A percentile compares a stretch with the other conserved stretches of the same genome.
Evolutionary conservation across 2,888 invertebrate genomes (phyloP).

Genomic region (Frankliniella fusca): DNA sequence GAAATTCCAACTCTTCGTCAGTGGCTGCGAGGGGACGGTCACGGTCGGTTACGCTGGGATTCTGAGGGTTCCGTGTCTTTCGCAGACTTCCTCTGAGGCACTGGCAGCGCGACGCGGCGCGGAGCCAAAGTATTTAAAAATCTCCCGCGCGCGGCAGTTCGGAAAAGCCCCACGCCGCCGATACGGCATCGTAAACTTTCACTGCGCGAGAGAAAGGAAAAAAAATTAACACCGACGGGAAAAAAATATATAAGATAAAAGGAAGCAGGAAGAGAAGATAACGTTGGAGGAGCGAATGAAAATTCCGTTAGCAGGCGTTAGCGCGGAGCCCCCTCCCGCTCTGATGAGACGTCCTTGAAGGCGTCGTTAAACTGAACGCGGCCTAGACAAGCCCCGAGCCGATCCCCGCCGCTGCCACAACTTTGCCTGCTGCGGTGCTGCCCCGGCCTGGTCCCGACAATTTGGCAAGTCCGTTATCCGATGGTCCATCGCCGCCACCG

Average conservation of each 20-base stretch:
- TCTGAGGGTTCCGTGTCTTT: too few relatives aligned
- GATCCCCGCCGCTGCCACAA: too few relatives aligned
- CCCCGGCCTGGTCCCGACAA: neutral
- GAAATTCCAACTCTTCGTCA: neutral
- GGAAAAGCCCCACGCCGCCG: neutral
- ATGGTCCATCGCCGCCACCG: neutral
- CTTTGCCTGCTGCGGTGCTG: neutral
- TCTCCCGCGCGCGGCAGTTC: neutral
- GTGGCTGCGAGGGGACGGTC: neutral
- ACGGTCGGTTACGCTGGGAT: too few relatives aligned
- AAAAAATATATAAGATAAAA: neutral
- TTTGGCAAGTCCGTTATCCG: neutral
- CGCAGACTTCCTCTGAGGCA: too few relatives aligned
- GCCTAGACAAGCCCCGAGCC: neutral
- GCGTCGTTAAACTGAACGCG: neutral
- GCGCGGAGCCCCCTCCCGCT: neutral
- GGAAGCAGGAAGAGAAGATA: neutral
- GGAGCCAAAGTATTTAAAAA: neutral
- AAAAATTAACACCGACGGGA: neutral
- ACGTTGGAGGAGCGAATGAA: neutral
- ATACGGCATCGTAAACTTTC: slow-evolving; percentile 2
- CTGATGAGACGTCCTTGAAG: neutral
- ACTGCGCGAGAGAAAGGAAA: neutral
- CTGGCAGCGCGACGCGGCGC: neutral
- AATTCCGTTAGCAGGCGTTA: neutral